phyloP scores from a whole-genome alignment of 53 echinoderm and acorn worm genomes.

The Luidia sarsii region DNA sequence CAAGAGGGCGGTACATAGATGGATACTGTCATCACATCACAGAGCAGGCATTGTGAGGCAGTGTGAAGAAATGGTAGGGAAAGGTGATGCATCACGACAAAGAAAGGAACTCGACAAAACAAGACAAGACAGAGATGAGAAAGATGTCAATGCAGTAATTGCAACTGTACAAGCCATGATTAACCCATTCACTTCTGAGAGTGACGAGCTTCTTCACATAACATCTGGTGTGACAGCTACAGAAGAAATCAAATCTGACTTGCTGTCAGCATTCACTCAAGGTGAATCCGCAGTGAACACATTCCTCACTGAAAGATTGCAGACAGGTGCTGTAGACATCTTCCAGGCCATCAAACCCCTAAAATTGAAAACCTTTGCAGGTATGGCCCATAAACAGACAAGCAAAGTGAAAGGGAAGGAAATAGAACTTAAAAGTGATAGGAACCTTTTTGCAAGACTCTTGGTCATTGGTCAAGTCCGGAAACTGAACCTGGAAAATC shows the following conservation, averaged over 20 bases:
- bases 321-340: background rate
- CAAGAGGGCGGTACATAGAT: constrained; percentile 48
- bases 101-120: constrained; percentile 38
- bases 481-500: constrained; percentile 24
- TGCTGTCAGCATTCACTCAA: constrained; percentile 42
- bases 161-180: constrained; percentile 45
- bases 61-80: constrained; percentile 74
- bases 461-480: constrained; percentile 37
- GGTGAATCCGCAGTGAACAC: constrained; percentile 26
- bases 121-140: constrained; percentile 32
- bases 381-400: background rate
- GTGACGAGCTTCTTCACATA: constrained; percentile 43
- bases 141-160: constrained; percentile 28
- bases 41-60: constrained; percentile 57
- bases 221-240: constrained; percentile 57
- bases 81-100: background rate
- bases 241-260: constrained; percentile 24
- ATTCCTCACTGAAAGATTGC: constrained; percentile 21
- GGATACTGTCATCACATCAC: constrained; percentile 61
- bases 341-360: background rate
- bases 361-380: constrained; percentile 28
- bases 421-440: background rate
- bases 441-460: constrained; percentile 46
- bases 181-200: constrained; percentile 48
- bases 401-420: constrained; percentile 2